Conservation (phyloP, 1,140 invertebrate genomes). For the Caenorhabditis tropicalis region DNA sequence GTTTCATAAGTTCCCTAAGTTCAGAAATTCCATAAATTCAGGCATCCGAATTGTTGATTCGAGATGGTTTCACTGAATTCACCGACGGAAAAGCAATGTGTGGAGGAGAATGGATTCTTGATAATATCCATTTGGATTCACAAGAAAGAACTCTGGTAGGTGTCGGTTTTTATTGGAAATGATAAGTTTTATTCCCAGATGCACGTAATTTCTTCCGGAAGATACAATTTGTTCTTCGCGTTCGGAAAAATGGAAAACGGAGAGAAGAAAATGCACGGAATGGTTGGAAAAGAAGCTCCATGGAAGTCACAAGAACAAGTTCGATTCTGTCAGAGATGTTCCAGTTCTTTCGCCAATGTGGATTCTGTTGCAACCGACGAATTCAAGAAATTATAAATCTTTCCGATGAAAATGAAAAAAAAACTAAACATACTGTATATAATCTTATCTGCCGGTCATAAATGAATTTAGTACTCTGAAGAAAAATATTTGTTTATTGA, state of each 20-base stretch:
- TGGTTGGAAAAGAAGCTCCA: conserved; percentile 33
- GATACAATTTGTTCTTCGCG: conserved; percentile 31
- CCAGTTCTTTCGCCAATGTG: neutral
- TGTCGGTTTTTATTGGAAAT: neutral
- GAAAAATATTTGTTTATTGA: neutral
- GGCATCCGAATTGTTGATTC: conserved; percentile 53
- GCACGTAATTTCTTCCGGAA: conserved; percentile 8
- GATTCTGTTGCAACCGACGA: neutral
- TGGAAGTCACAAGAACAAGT: conserved; percentile 10
- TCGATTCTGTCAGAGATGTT: neutral
- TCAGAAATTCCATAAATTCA: conserved; percentile 5
- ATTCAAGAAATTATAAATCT: neutral
- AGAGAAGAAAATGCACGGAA: conserved; percentile 29
- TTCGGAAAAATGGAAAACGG: conserved; percentile 35
- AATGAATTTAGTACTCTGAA: too few relatives aligned
- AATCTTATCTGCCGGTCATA: too few relatives aligned
- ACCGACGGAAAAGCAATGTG: conserved; percentile 46
- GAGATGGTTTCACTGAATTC: conserved; percentile 4
- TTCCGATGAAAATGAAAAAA: neutral
- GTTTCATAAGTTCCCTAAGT: neutral
- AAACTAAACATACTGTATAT: too few relatives aligned
- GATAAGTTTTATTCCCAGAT: neutral
- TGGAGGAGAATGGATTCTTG: conserved; percentile 13
- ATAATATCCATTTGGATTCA: conserved; percentile 18
- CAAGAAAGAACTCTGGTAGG: neutral